Base-by-base conservation (phyloP, 2,113 vertebrate species). In the Uropsilus gracilis region DNA sequence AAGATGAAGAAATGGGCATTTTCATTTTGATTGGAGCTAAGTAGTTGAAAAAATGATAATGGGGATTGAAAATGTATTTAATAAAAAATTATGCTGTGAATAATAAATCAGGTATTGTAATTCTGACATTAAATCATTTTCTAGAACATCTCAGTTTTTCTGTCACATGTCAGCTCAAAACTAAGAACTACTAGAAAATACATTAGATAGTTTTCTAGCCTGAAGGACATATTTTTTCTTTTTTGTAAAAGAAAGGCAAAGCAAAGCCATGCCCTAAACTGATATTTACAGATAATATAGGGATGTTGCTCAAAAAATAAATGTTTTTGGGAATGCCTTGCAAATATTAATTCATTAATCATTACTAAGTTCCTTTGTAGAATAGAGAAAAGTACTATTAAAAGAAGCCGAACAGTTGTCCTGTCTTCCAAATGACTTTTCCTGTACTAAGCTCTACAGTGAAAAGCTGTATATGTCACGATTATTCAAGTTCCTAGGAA, bases 21-120 rank as follows among this genome's bases (percentile, higher is more conserved):
- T 97, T 96, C 94, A 84, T 94, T 95, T 95, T 97, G 93, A 97
- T 81, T 96, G 86, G 80, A 84, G 86, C 86, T 97, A 95, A 97
- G 91, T 91, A 90, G 86, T 95, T 96, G 97, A 57, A 81, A 96
- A 95, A 96, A 95, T 97, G 86, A 94, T 95, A 96, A 96, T 90
- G 53, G 66, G 66, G 89, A 86, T 92, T 91, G 78, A 89, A 96
- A 95, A 89, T 84, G 66, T 68, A 94, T 91, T 95, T 97, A 95
- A 97, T 97, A 96, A 95, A 97, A 96, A 97, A 95, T 92, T 94
- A 95, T 84, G 66, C 95, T 91, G 59, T 97, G 96, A 97, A 96
- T 97, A 97, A 96, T 95, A 97, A 97, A 90, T 89, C 48, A 76
- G 83, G 42, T 76, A 86, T 92, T 96, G 11, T 86, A 95, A 95